Base-by-base conservation (phyloP, 1,140 invertebrate species). In the Xylocopa sonorina region DNA sequence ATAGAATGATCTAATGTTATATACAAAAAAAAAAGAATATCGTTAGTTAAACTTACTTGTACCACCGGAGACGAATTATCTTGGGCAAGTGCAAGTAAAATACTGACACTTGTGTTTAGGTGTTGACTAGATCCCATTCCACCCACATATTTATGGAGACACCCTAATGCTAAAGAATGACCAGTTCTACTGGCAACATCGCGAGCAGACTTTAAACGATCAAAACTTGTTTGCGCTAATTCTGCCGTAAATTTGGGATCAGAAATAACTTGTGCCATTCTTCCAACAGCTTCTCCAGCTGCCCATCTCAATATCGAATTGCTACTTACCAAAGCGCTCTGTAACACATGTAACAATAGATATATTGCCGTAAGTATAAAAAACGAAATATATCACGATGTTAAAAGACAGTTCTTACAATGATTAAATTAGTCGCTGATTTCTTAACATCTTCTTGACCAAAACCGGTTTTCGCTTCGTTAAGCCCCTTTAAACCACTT, bases 51-150 rank as follows among this genome's bases (percentile, higher is more conserved):
- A 85, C 88, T 88, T 89, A 97, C 97, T 95, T 99, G 98, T 38
- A 99, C 97, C 86, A 97, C 95, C 21, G 97, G 96, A 66, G 97
- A 97, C 2, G 96, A 96, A 60, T 95, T 95, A 93, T 99, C 98
- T 93, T 99, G 98, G 1, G 98, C 98, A 5, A 99, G 92, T 32
- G 98, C 98, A 9, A 99, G 92, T 29, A 99, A 92, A 88, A 99
- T 99, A 60, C 97, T 98, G 78, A 99, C 97, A 91, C 97, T 98
- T 9, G 97, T 98, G 87, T 97, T 98, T 21, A 99, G 93, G 94
- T 99, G 97, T 87, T 98, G 97, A 75, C 97, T 97, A 34, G 97
- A 97, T 16, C 97, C 97, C 95, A 98, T 97, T 64, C 97, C 97
- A 62, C 98, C 97, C 24, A 97, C 96, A 92, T 98, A 98, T 71